Evolutionary conservation across 2,888 invertebrate species (phyloP).

Genomic region (Tillus elongatus): DNA sequence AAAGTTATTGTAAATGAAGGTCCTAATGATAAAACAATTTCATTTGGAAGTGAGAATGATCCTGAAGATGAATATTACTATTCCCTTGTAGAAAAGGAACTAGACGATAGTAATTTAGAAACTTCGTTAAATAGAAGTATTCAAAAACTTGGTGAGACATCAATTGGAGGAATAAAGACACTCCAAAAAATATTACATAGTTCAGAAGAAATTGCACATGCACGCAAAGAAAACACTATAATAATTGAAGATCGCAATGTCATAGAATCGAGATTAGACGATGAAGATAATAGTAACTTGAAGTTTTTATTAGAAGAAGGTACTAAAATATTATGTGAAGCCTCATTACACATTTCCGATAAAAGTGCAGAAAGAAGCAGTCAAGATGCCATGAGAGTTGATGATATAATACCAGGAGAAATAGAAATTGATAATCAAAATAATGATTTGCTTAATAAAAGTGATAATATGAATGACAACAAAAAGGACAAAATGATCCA

Average conservation of each 20-base stretch:
- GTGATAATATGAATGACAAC: too few species aligned
- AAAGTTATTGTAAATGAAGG: conserved; percentile 18
- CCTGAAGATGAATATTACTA: background rate
- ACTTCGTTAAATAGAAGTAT: background rate
- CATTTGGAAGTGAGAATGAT: conserved; percentile 16
- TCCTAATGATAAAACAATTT: conserved; percentile 19
- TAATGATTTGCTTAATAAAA: too few species aligned
- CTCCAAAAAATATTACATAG: background rate
- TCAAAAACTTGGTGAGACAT: too few species aligned
- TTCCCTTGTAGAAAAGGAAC: background rate
- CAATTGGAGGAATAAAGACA: background rate
- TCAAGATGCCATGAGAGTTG: too few species aligned
- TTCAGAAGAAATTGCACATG: background rate
- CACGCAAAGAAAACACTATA: background rate
- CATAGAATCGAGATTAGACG: background rate
- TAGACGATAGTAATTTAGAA: background rate
- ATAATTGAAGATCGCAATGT: background rate
- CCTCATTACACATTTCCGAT: too few species aligned
- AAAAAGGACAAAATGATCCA: too few species aligned
- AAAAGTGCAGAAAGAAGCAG: too few species aligned
- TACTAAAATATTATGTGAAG: too few species aligned
- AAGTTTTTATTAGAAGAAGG: too few species aligned
- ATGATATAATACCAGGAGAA: too few species aligned
- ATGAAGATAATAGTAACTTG: background rate
- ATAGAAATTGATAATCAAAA: too few species aligned